A percentile compares a stretch with the other conserved stretches of the same genome.
Evolutionary conservation across 23 tunicate genomes (phyloP).

Genomic region (Halocynthia aurantium): DNA sequence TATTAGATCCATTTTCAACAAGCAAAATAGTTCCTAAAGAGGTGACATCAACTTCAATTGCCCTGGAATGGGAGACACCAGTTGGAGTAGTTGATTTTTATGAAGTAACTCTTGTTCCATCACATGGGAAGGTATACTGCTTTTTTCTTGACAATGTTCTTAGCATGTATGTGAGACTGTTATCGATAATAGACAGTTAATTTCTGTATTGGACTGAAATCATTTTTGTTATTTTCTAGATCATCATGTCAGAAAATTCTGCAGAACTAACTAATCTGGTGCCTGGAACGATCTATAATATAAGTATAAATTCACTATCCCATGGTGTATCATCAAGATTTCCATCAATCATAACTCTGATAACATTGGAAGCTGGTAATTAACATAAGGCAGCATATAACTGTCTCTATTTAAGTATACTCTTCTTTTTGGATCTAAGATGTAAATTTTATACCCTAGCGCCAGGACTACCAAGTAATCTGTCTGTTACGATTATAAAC

Average conservation of each 20-base stretch:
- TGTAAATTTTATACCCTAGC: conserved; percentile 6
- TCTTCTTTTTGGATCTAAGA: background rate
- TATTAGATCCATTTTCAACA: conserved; percentile 11
- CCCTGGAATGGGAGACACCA: background rate
- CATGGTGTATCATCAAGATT: background rate
- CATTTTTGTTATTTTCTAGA: background rate
- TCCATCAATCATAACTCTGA: background rate
- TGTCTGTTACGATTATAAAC: background rate
- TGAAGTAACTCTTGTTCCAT: background rate
- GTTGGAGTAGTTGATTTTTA: conserved; percentile 10
- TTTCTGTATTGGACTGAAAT: too few relatives aligned
- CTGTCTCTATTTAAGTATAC: background rate
- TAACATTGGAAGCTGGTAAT: conserved; percentile 5
- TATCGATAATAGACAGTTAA: too few relatives aligned
- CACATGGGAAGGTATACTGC: background rate
- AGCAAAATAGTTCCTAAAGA: background rate
- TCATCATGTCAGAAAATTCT: background rate
- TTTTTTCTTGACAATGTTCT: background rate
- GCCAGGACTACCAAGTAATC: conserved; percentile 24
- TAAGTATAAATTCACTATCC: background rate
- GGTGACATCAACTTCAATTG: conserved; percentile 1
- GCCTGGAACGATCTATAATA: background rate
- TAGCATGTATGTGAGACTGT: background rate
- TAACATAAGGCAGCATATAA: background rate
- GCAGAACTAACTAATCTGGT: background rate